Base-by-base conservation (phyloP, 1,140 invertebrate species). In the Pseudomyrmex dendroicus region DNA sequence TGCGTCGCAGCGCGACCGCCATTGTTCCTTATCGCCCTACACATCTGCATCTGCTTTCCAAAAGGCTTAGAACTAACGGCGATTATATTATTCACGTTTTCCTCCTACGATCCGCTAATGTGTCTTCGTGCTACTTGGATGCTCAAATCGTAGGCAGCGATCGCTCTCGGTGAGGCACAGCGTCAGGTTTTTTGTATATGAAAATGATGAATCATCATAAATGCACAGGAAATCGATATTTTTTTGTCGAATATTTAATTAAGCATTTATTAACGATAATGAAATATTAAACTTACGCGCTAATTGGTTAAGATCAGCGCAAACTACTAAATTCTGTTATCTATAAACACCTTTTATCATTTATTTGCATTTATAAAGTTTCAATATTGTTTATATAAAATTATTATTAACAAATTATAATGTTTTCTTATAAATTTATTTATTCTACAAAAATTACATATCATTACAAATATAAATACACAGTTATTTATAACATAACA, bases 31-130 rank as follows among this genome's bases (percentile, higher is more conserved):
- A 84, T 84, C 73, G 54, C 74, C 56, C 74, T 64, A 80, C 76
- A 72, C 76, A 80, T 80, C 76, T 59, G 82, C 73, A 66, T 78
- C 35, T 76, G 63, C 56, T 59, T 84, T 62, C 73, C 74, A 62
- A 80, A 67, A 84, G 61, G 64, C 73, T 78, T 84, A 64, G 72
- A 63, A 70, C 54, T 72, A 80, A 59, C 76, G 76, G 66, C 76
- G 76, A 80, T 80, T 72, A 80, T 80, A 80, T 80, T 80, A 80
- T 80, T 80, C 76, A 80, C 64, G 66, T 80, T 80, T 80, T 22
- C 63, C 76, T 80, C 66, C 64, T 72, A 80, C 76, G 76, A 80
- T 46, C 17, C 56, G 66, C 76, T 80, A 80, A 80, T 77, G 74
- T 68, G 63, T 80, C 66, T 80, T 72, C 66, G 54, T 80, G 66